Base-by-base conservation (phyloP, 2,113 vertebrate genomes). In the Seriola aureovittata region DNA sequence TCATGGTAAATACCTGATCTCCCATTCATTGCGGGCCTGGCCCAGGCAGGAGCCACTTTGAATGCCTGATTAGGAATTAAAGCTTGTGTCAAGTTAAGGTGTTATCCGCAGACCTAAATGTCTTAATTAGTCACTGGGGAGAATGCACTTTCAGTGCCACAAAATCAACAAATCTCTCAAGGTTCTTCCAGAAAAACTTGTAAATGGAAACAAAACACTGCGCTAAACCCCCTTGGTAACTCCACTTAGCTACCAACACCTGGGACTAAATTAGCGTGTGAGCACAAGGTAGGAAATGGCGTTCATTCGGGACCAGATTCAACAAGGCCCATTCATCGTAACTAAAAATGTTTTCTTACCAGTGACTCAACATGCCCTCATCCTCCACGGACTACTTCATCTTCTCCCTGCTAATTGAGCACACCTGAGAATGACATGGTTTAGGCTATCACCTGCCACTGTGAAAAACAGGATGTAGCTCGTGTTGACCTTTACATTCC, bases 31-130 rank as follows among this genome's bases (percentile, higher is more conserved):
- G 76, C 65, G 25, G 71, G 75, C 78, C 64, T 29, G 38, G 85
- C 76, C 67, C 64, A 67, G 60, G 57, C 81, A 48, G 71, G 50
- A 82, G 65, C 67, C 54, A 63, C 76, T 84, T 55, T 66, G 94
- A 95, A 95, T 94, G 66, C 55, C 71, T 94, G 85, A 95, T 94
- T 85, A 88, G 76, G 89, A 91, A 95, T 96, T 94, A 95, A 91
- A 84, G 67, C 76, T 81, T 1, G 72, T 88, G 88, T 91, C 82
- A 93, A 88, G 87, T 83, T 93, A 89, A 93, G 91, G 87, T 91
- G 88, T 89, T 88, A 92, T 90, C 79, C 59, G 34, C 44, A 69
- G 82, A 76, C 67, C 77, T 81, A 85, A 92, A 89, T 67, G 65
- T 64, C 84, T 64, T 89, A 91, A 90, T 91, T 80, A 83, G 80